A percentile compares a stretch with the other conserved stretches of the same genome.
Evolutionary conservation across 2,888 invertebrate genomes (phyloP).

Genomic region (Chymomyza procnemis): DNA sequence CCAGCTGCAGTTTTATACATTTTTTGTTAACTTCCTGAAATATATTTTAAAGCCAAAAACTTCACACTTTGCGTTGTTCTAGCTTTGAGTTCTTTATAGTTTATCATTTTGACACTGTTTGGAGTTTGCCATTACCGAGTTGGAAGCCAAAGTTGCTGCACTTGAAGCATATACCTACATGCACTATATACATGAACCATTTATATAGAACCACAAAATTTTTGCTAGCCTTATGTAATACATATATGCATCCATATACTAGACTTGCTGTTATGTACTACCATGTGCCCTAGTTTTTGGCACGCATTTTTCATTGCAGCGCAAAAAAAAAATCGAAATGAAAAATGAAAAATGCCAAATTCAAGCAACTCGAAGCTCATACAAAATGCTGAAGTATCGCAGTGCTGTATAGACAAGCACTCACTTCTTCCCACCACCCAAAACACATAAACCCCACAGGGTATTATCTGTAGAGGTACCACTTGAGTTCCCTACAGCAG

Average conservation of each 20-base stretch:
- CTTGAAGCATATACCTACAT: background rate
- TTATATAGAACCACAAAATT: background rate
- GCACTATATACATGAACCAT: too few relatives aligned
- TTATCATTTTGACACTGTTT: background rate
- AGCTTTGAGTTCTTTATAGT: background rate
- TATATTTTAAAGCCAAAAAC: background rate
- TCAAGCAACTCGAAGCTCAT: background rate
- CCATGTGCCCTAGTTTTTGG: background rate
- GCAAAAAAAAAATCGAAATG: background rate
- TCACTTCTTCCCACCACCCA: background rate
- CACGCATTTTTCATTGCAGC: background rate
- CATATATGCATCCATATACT: too few relatives aligned
- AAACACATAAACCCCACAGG: too few relatives aligned
- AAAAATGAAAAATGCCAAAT: background rate
- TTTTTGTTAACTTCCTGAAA: too few relatives aligned
- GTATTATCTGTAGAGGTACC: background rate
- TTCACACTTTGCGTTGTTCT: background rate
- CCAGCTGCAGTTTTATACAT: too few relatives aligned
- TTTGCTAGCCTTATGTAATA: background rate
- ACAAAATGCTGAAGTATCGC: background rate
- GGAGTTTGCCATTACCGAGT: background rate
- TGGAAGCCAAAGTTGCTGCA: background rate
- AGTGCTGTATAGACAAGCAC: background rate
- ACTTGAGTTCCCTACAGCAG: background rate
- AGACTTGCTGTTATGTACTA: background rate